Evolutionary conservation across 1,140 invertebrate genomes (phyloP).

Genomic region (Penaeus chinensis): DNA sequence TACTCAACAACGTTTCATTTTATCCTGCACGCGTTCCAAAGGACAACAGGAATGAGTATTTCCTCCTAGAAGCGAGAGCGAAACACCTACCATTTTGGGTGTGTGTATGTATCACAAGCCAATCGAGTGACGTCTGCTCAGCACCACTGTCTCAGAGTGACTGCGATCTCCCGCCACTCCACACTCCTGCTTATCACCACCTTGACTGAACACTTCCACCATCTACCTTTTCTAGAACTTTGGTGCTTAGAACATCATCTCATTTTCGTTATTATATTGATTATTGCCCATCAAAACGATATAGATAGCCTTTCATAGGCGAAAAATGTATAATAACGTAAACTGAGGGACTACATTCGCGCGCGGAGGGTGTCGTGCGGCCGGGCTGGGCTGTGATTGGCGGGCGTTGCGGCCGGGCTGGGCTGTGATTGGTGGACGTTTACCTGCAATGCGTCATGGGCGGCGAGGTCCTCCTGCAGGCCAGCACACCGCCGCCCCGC

Average conservation of each 20-base stretch:
- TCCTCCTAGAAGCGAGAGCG: conserved; percentile 7
- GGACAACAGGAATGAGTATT: conserved; percentile 12
- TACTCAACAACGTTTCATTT: too few relatives aligned
- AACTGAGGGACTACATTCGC: conserved; percentile 35
- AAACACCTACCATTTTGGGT: conserved; percentile 54
- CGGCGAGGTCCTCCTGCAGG: conserved; percentile 49
- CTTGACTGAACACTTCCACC: conserved; percentile 32
- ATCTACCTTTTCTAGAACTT: conserved; percentile 12
- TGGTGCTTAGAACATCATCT: background rate
- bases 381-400: conserved; percentile 35
- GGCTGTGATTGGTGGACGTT: conserved; percentile 56
- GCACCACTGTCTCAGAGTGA: conserved; percentile 58
- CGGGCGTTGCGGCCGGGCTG: conserved; percentile 35
- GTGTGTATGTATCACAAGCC: conserved; percentile 55
- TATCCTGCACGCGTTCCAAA: background rate
- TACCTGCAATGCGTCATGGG: conserved; percentile 61
- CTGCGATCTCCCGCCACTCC: conserved; percentile 58
- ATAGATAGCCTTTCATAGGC: too few relatives aligned
- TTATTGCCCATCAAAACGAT: too few relatives aligned
- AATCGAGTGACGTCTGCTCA: conserved; percentile 51
- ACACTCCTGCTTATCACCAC: conserved; percentile 54
- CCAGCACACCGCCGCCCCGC: conserved; percentile 53
- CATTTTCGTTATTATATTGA: too few relatives aligned
- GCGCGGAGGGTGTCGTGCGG: conserved; percentile 30
- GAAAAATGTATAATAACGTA: background rate